Conservation (phyloP, 2,797 vertebrate species). For the Sebastes kiyomatsui region DNA sequence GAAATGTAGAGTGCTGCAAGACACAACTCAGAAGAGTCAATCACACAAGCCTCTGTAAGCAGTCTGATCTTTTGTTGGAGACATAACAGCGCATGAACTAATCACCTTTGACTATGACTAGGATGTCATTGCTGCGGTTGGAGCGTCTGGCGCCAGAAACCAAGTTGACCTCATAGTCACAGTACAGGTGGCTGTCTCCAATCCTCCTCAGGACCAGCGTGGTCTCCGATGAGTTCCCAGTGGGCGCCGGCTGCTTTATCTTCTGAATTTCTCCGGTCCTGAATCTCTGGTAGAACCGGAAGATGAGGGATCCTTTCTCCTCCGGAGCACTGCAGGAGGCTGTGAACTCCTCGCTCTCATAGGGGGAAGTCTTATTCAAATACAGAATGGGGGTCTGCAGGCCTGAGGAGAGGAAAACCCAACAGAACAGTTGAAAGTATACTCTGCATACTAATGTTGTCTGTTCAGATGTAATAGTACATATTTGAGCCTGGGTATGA, state of each 20-base stretch:
- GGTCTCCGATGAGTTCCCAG: slow-evolving; percentile 40
- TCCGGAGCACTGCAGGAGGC: slow-evolving; percentile 73
- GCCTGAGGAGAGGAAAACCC: slow-evolving; percentile 57
- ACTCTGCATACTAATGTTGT: neutral
- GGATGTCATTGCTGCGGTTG: slow-evolving; percentile 59
- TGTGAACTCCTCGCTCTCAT: slow-evolving; percentile 62
- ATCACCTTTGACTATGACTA: slow-evolving; percentile 71
- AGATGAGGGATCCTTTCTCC: slow-evolving; percentile 70
- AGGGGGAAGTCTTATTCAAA: slow-evolving; percentile 36
- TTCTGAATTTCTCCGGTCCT: neutral
- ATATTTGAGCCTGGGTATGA: neutral
- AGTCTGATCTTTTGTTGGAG: neutral
- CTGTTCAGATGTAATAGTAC: neutral
- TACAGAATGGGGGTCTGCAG: slow-evolving; percentile 71
- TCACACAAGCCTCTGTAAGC: neutral
- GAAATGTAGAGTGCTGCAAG: slow-evolving; percentile 67
- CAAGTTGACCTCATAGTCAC: slow-evolving; percentile 63
- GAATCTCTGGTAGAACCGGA: slow-evolving; percentile 62
- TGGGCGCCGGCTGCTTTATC: slow-evolving; percentile 6
- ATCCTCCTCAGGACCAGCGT: slow-evolving; percentile 27
- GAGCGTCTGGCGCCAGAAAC: slow-evolving; percentile 47
- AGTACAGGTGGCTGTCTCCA: slow-evolving; percentile 61
- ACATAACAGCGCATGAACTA: neutral
- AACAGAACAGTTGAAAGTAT: neutral
- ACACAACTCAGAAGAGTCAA: slow-evolving; percentile 25